phyloP scores from a whole-genome alignment of 2,797 vertebrate genomes.

The Botia kubotai region DNA sequence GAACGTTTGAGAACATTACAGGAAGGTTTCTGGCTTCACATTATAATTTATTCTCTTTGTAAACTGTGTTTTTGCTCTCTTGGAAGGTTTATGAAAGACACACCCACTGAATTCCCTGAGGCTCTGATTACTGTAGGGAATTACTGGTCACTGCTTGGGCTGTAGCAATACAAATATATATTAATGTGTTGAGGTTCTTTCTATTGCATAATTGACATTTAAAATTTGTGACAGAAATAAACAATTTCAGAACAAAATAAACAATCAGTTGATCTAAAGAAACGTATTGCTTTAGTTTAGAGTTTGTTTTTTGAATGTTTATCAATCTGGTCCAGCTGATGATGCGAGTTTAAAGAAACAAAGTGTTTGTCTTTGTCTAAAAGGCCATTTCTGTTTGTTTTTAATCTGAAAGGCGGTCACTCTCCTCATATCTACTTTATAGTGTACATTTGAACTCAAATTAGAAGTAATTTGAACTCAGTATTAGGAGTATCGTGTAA shows the following conservation, averaged over 20 bases:
- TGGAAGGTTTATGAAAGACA: slow-evolving; percentile 16
- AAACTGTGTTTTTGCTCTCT: not conserved
- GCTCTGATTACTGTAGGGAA: not conserved
- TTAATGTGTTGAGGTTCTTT: not conserved
- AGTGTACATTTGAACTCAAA: too few relatives aligned
- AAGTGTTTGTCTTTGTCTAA: too few relatives aligned
- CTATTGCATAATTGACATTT: not conserved
- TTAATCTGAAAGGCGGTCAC: too few relatives aligned
- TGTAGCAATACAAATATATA: not conserved
- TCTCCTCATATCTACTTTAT: not conserved
- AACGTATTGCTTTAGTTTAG: too few relatives aligned
- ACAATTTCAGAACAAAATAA: not conserved
- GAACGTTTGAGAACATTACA: not conserved
- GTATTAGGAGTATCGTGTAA: not conserved
- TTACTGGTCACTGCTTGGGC: not conserved
- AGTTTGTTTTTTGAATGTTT: too few relatives aligned
- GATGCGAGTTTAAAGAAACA: too few relatives aligned
- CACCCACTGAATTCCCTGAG: slow-evolving; percentile 4
- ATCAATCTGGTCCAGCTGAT: too few relatives aligned
- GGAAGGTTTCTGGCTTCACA: not conserved
- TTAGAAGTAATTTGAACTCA: too few relatives aligned
- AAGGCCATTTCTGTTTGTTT: too few relatives aligned
- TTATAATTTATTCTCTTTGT: slow-evolving; percentile 9
- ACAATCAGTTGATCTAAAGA: too few relatives aligned
- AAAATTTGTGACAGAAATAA: too few relatives aligned